A percentile compares a stretch with the other conserved stretches of the same genome.
phyloP scores from a whole-genome alignment of 2,113 vertebrate genomes.

The cattle (Bos taurus) region ARS-UCD2.0 NC_037332.1:56390501-56391000 shows the following conservation, averaged over 20 bases:
- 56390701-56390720: background rate
- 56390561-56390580: background rate
- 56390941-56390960: background rate
- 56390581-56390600: background rate
- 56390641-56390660: background rate
- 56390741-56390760: background rate
- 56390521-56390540: background rate
- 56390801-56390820: background rate
- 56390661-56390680: background rate
- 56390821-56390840: background rate
- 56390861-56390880: background rate
- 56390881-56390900: background rate
- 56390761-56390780: background rate
- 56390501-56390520: slow-evolving; percentile 85
- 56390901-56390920: background rate
- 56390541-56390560: background rate
- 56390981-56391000: background rate
- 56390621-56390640: background rate
- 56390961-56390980: background rate
- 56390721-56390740: background rate
- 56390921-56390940: background rate
- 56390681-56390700: background rate
- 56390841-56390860: background rate
- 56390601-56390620: background rate
- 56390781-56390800: background rate